Evolutionary conservation across 2,888 invertebrate species (phyloP), one percentile per base, ranked within the genome.

Genomic region (Trissonchulus latispiculum): DNA sequence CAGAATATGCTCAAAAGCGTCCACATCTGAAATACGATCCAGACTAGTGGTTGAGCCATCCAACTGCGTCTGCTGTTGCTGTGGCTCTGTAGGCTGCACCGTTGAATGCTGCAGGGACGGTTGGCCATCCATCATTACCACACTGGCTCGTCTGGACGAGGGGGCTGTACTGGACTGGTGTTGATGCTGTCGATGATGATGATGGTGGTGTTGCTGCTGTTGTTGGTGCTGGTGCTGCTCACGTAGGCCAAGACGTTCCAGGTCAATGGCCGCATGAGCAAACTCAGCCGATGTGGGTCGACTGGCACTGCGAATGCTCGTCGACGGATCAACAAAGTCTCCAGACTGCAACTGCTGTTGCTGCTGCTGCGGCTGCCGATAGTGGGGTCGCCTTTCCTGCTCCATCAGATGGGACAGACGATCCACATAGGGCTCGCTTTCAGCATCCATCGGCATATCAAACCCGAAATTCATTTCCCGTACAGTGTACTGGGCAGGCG

Each of bases 381-480:
- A 23, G 23, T 48, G 48, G 48, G 8, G 48, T 23, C 48, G 48
- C 8, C 48, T 23, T 23, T 48, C 48, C 23, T 48, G 48, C 48
- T 68, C 69, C 36, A 68, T 36, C 15, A 68, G n/a, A 15, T 33
- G 36, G n/a, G 2, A 8, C 28, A 68, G 69, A 15, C 69, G 69
- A 3, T 68, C 69, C 33, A 33, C 69, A 32, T 35, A n/a, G 8
- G 69, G 36, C n/a, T 33, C 69, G 8, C n/a, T 68, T 23, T 68
- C 31, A 2, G 36, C 69, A 31, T 68, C 35, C 75, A 89, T 84
- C 78, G 88, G 87, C 48, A 89, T 81, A 28, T 87, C 87, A 79
- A 89, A 87, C 80, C 88, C 88, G 78, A 89, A 83, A 80, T 88
- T 88, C 81, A 88, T 85, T 80, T 87, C 86, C 77, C 87, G 87